Percentiles rank a stretch among this genome's conserved stretches.
Evolutionary conservation across 2,797 vertebrate genomes (phyloP).

Genomic region (Sebastes diploproa): DNA sequence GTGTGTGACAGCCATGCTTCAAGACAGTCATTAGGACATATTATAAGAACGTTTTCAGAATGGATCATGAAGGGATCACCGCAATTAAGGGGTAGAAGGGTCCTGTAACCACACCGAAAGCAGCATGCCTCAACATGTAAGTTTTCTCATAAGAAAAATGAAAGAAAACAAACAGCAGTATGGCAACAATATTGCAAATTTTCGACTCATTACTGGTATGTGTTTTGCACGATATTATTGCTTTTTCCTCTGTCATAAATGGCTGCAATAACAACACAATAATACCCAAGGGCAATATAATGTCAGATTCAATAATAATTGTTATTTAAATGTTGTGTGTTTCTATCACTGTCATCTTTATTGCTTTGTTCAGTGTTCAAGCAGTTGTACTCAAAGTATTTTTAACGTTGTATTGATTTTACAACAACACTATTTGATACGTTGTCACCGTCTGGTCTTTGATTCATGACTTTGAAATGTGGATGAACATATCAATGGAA

Average conservation of each 20-base stretch:
- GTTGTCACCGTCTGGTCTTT: neutral
- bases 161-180: neutral
- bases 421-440: neutral
- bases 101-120: neutral
- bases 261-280: neutral
- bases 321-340: neutral
- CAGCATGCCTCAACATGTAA: neutral
- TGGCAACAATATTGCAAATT: neutral
- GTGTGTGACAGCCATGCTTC: neutral
- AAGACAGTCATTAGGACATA: conserved; percentile 16
- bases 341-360: neutral
- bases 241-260: neutral
- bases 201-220: neutral
- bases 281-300: neutral
- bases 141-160: neutral
- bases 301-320: neutral
- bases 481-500: conserved; percentile 16
- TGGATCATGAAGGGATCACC: conserved; percentile 7
- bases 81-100: neutral
- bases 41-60: neutral
- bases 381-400: neutral
- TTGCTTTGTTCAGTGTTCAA: neutral
- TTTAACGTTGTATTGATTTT: neutral
- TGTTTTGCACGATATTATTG: neutral
- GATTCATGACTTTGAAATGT: conserved; percentile 19